Conservation (phyloP, 2,113 vertebrate species). For the Bufo gargarizans region DNA sequence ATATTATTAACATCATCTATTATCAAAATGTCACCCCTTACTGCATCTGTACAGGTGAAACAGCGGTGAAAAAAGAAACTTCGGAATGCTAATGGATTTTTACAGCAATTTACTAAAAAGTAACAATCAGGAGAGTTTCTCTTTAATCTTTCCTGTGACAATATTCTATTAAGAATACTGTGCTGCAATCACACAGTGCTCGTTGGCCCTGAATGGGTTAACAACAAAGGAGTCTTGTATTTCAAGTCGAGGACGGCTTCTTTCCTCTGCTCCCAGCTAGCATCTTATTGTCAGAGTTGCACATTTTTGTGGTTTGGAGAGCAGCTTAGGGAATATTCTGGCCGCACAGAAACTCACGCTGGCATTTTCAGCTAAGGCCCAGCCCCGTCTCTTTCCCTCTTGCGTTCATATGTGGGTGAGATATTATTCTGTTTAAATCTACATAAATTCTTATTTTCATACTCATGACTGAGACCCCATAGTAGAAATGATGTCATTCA, state of each 20-base stretch:
- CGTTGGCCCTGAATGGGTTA: not conserved
- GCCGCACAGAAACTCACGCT: conserved; percentile 33
- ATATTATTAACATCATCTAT: not conserved
- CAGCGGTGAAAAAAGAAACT: not conserved
- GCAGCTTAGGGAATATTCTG: conserved; percentile 48
- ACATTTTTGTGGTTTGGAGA: conserved; percentile 58
- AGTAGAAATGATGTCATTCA: not conserved
- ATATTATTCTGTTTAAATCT: not conserved
- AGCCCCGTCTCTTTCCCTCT: conserved; percentile 2
- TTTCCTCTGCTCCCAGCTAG: conserved; percentile 7
- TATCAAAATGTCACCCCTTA: not conserved
- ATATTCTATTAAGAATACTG: not conserved
- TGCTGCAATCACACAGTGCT: too few species aligned
- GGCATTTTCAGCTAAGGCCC: conserved; percentile 14
- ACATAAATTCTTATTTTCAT: not conserved
- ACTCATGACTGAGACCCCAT: not conserved
- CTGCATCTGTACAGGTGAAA: not conserved
- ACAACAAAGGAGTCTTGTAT: not conserved
- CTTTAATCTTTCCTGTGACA: not conserved
- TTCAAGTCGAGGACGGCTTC: not conserved
- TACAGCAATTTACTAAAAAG: not conserved
- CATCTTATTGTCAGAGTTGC: conserved; percentile 55
- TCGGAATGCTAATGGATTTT: not conserved
- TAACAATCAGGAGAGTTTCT: not conserved
- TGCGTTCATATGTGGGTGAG: conserved; percentile 19